Evolutionary conservation across 2,113 vertebrate genomes (phyloP).

Genomic region (Serilophus lunatus): DNA sequence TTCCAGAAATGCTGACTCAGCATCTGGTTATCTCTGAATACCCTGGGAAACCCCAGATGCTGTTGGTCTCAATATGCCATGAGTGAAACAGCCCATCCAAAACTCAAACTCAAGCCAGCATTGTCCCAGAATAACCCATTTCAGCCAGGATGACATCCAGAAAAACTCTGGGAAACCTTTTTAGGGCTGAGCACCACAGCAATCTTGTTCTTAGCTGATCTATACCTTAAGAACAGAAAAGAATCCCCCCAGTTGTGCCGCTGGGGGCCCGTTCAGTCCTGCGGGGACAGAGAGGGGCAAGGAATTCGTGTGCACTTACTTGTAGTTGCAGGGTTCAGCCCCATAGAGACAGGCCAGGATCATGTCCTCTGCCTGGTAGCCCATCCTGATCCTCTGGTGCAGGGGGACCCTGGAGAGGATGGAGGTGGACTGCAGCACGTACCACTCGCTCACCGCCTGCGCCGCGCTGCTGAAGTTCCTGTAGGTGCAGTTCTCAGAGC

Average conservation of each 20-base stretch:
- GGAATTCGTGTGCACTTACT: slow-evolving; percentile 27
- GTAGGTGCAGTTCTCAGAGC: slow-evolving; percentile 65
- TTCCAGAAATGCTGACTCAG: neutral
- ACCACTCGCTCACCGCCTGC: slow-evolving; percentile 78
- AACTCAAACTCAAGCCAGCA: neutral
- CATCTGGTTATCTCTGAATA: neutral
- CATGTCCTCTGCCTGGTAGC: slow-evolving; percentile 73
- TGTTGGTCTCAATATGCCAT: rapidly evolving
- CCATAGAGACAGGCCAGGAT: slow-evolving; percentile 80
- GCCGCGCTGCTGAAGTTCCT: slow-evolving; percentile 76
- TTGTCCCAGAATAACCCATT: neutral
- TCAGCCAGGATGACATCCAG: neutral
- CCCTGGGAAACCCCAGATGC: neutral
- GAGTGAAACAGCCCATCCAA: neutral
- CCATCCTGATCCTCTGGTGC: slow-evolving; percentile 66
- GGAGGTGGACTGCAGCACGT: slow-evolving; percentile 77
- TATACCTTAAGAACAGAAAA: neutral
- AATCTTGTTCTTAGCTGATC: neutral
- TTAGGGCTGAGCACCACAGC: neutral
- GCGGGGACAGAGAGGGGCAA: neutral
- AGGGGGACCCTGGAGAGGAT: slow-evolving; percentile 69
- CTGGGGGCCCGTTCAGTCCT: rapidly evolving
- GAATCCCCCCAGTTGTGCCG: rapidly evolving
- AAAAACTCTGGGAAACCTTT: neutral
- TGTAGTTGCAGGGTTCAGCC: slow-evolving; percentile 75